Conservation (phyloP, 2,888 invertebrate genomes). For the Leptopterna dolabrata region DNA sequence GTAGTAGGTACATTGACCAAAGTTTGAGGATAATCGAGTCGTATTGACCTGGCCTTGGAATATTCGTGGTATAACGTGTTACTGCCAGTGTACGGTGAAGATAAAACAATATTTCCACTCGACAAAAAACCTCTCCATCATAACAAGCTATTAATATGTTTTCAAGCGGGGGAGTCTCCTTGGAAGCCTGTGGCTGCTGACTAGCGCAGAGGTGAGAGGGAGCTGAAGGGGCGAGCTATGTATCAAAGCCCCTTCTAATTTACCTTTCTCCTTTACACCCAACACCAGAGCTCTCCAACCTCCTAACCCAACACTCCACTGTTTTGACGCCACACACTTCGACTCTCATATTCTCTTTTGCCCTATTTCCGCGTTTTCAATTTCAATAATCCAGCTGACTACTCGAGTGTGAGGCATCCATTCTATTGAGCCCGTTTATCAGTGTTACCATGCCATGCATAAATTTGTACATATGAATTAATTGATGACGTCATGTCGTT, state of each 20-base stretch:
- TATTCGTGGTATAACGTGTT: too few relatives aligned
- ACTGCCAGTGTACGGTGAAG: too few relatives aligned
- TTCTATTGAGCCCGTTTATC: too few relatives aligned
- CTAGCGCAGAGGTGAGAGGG: background rate
- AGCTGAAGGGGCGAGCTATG: background rate
- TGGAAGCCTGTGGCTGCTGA: background rate
- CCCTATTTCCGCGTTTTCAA: background rate
- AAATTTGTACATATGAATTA: too few relatives aligned
- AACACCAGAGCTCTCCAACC: too few relatives aligned
- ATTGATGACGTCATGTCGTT: too few relatives aligned
- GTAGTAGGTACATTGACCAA: too few relatives aligned
- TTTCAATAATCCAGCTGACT: too few relatives aligned
- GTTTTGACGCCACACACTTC: background rate
- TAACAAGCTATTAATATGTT: background rate
- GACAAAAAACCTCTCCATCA: background rate
- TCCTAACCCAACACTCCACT: background rate
- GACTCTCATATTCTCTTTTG: background rate
- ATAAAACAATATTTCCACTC: background rate
- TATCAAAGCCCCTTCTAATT: background rate
- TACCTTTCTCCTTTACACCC: background rate
- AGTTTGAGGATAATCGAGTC: too few relatives aligned
- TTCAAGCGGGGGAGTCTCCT: background rate
- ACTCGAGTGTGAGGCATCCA: too few relatives aligned
- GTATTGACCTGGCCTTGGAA: too few relatives aligned
- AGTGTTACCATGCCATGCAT: too few relatives aligned